phyloP scores from a whole-genome alignment of 2,797 vertebrate species.

The Denticeps clupeoides region DNA sequence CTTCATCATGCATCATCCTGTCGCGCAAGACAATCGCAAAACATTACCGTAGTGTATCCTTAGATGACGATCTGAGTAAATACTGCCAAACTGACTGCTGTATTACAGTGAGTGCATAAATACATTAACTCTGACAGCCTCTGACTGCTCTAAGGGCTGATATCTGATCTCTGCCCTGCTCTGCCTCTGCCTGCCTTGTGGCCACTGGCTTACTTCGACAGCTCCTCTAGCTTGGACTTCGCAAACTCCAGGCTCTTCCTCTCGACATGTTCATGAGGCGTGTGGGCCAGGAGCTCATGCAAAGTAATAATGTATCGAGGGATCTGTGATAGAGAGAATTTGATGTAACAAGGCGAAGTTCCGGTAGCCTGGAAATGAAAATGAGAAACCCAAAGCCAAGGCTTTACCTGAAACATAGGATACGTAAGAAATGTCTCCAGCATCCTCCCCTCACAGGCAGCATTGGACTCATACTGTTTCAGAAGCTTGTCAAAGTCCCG shows the following conservation, averaged over 20 bases:
- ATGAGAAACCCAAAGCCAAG: neutral
- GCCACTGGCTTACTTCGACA: constrained; percentile 70
- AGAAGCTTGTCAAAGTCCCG: constrained; percentile 91
- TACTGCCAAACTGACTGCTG: too few species aligned
- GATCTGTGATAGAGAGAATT: constrained; percentile 53
- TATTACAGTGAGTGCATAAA: too few species aligned
- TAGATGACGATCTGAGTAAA: too few species aligned
- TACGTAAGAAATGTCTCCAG: constrained; percentile 90
- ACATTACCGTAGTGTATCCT: too few species aligned
- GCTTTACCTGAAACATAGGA: constrained; percentile 88
- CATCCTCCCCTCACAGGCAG: constrained; percentile 83
- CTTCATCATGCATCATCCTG: constrained; percentile 94
- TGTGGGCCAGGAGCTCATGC: constrained; percentile 87
- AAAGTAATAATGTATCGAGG: constrained; percentile 92
- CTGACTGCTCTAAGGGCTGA: too few species aligned
- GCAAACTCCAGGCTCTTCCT: constrained; percentile 89
- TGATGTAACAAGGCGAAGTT: neutral
- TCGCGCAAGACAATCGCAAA: too few species aligned
- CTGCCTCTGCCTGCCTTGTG: neutral
- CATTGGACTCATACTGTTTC: constrained; percentile 88
- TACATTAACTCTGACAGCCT: too few species aligned
- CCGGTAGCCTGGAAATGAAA: neutral
- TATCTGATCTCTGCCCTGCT: neutral
- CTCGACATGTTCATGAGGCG: constrained; percentile 85
- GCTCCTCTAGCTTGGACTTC: constrained; percentile 86